phyloP scores from a whole-genome alignment of 2,888 invertebrate species.

The Lithophane leautieri region DNA sequence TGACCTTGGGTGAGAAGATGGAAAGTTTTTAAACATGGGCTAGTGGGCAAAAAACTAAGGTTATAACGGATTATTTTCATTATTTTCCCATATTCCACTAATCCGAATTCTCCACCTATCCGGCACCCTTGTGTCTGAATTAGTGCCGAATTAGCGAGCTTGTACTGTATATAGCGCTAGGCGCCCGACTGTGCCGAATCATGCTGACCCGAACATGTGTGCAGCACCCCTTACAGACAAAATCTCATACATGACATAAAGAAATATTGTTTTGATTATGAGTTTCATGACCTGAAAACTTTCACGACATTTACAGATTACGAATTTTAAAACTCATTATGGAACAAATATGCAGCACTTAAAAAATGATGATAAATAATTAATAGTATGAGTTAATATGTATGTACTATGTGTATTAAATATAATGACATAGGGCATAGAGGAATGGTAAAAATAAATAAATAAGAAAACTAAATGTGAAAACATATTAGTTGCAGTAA shows the following conservation, averaged over 20 bases:
- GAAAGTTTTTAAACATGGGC: no score
- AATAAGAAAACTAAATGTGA: not conserved
- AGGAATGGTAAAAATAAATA: not conserved
- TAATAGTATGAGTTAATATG: not conserved
- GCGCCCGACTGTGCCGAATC: not conserved
- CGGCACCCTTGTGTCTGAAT: no score
- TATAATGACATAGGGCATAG: not conserved
- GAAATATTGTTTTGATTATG: not conserved
- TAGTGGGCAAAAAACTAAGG: no score
- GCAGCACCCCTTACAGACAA: not conserved
- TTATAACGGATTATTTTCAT: no score
- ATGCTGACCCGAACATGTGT: not conserved
- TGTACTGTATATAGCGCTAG: no score
- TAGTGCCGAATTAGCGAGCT: no score
- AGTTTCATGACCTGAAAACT: not conserved
- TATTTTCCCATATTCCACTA: no score
- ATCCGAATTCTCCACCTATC: no score
- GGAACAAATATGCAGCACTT: not conserved
- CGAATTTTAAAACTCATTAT: no score
- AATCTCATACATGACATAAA: not conserved
- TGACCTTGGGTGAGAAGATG: no score
- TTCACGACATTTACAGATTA: not conserved
- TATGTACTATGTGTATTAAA: no score
- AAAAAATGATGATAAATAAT: not conserved
- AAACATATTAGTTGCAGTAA: constrained; percentile 3